Base-by-base conservation (phyloP, 2,888 invertebrate species). In the Chironomus riparius region DNA sequence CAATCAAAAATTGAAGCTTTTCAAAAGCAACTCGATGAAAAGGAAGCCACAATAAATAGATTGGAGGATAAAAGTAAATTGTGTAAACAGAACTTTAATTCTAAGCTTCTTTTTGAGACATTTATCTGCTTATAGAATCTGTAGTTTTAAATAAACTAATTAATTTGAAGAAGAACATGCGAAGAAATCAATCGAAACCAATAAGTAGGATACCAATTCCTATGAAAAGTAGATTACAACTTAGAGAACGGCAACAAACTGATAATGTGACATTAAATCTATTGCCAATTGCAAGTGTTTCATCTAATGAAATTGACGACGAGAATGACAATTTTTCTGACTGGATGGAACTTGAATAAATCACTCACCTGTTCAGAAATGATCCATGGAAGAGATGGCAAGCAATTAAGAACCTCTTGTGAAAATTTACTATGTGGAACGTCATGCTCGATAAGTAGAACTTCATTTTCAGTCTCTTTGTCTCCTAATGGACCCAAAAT, bases 381-480 rank as follows among this genome's bases (percentile, higher is more conserved):
- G 24, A 86, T 84, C 97, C 97, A 98, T 28, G 97, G 95, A 80
- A 94, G 82, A 78, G 90, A 88, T 0, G 99, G 99, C 68, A 99
- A 86, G 82, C 95, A 98, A 76, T 90, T 91, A 0, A 97, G 88
- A 15, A 99, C 99, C 47, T 94, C 92, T 80, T 97, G 94, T 0
- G 97, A 96, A 85, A 99, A 99, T 79, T 93, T 90, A 79, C 93
- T 93, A 82, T 98, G 97, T 0, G 98, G 98, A 2, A 99, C 93
- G 83, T 98, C 98, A 82, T 99, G 97, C 81, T 99, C 98, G 77
- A 98, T 83, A 2, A 99, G 86, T 61, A 99, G 89, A 7, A 96
- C 98, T 84, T 98, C 97, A 82, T 98, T 99, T 85, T 99, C 99
- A 0, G 98, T 97, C 13, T 92, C 90, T 81, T 95, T 95, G 81